A percentile compares a stretch with the other conserved stretches of the same genome.
phyloP scores from a whole-genome alignment of 2,888 invertebrate species.

The Calliopum simillimum region DNA sequence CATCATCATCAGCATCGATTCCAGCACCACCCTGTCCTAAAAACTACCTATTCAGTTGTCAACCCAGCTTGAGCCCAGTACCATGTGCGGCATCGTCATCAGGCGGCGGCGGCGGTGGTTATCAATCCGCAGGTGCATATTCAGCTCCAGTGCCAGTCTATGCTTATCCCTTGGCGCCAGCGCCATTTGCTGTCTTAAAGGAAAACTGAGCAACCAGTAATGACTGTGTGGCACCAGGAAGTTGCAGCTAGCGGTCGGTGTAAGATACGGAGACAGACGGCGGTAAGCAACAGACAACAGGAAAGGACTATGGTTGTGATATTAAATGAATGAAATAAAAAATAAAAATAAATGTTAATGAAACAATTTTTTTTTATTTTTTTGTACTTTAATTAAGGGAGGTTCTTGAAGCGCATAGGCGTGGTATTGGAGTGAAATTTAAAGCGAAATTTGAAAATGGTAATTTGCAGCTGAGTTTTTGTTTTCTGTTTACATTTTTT shows the following conservation, averaged over 20 bases:
- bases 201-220: not conserved
- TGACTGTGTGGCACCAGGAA: too few species aligned
- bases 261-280: not conserved
- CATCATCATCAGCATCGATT: slow-evolving; percentile 33
- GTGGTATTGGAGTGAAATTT: too few species aligned
- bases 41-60: slow-evolving; percentile 58
- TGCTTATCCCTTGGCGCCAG: not conserved
- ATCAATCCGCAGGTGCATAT: slow-evolving; percentile 17
- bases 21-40: slow-evolving; percentile 54
- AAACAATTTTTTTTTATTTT: too few species aligned
- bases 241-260: not conserved
- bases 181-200: not conserved
- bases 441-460: too few species aligned
- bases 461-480: too few species aligned
- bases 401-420: too few species aligned
- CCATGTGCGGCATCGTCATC: slow-evolving; percentile 51
- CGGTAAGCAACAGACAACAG: too few species aligned
- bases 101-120: slow-evolving; percentile 52
- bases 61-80: slow-evolving; percentile 52
- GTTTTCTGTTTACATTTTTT: too few species aligned
- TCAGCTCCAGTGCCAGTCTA: slow-evolving; percentile 12
- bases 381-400: too few species aligned
- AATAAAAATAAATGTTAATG: too few species aligned
- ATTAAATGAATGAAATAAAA: too few species aligned
- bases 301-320: too few species aligned